Evolutionary conservation across 1,140 invertebrate genomes (phyloP).

Genomic region (Eurosta solidaginis): DNA sequence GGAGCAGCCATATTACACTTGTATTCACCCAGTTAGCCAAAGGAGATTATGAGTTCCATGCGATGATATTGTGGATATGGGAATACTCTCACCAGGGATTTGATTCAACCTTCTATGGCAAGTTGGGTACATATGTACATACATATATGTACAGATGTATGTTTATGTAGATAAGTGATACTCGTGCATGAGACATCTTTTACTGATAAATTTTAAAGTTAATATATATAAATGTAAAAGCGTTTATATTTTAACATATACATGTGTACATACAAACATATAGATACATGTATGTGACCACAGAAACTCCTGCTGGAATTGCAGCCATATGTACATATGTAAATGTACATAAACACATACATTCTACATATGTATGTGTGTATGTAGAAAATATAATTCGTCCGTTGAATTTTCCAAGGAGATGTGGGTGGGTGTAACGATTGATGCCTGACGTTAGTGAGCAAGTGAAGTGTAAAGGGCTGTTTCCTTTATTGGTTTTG

Average conservation of each 20-base stretch:
- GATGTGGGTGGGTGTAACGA: background rate
- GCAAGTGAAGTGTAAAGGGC: slow-evolving; percentile 59
- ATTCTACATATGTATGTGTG: slow-evolving; percentile 8
- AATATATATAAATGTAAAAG: too few species aligned
- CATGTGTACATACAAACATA: slow-evolving; percentile 34
- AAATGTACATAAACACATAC: background rate
- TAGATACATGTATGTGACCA: slow-evolving; percentile 35
- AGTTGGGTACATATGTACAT: background rate
- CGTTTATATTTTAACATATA: too few species aligned
- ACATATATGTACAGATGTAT: background rate
- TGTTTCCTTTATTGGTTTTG: slow-evolving; percentile 60
- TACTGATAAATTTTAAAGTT: too few species aligned
- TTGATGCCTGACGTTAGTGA: slow-evolving; percentile 33
- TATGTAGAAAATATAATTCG: slow-evolving; percentile 21
- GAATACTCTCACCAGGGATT: too few species aligned
- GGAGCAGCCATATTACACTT: background rate
- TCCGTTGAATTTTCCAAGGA: background rate
- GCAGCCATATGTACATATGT: slow-evolving; percentile 27
- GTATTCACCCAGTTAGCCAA: background rate
- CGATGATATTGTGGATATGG: too few species aligned
- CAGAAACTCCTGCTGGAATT: too few species aligned
- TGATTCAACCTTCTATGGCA: too few species aligned
- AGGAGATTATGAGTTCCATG: background rate
- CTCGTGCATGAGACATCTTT: too few species aligned
- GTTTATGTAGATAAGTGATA: slow-evolving; percentile 21